Percentiles rank a stretch among this genome's conserved stretches.
Evolutionary conservation across 1,140 invertebrate species (phyloP).

Genomic region (Plutomurus gul): DNA sequence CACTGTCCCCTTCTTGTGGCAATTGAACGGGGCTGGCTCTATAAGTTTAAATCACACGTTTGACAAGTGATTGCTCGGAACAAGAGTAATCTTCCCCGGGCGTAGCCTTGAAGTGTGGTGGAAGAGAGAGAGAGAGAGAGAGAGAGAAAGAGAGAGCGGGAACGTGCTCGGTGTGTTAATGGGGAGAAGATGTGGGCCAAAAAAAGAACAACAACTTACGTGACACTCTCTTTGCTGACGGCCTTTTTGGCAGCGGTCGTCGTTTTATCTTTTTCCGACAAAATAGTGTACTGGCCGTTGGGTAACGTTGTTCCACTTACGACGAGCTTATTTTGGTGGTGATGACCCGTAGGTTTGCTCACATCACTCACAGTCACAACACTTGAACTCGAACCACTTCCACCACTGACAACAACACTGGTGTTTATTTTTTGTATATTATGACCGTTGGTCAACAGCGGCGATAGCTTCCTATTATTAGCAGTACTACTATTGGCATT

Average conservation of each 20-base stretch:
- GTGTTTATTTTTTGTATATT: background rate
- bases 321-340: conserved; percentile 12
- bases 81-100: too few species aligned
- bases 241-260: conserved; percentile 41
- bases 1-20: too few species aligned
- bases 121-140: too few species aligned
- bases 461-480: conserved; percentile 31
- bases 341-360: background rate
- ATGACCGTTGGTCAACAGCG: conserved; percentile 33
- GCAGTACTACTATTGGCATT: background rate
- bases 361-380: conserved; percentile 18
- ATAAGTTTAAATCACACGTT: too few species aligned
- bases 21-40: too few species aligned
- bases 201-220: conserved; percentile 33
- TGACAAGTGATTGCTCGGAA: too few species aligned
- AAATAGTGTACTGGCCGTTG: conserved; percentile 41
- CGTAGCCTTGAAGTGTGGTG: too few species aligned
- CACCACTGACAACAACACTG: conserved; percentile 14
- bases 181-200: background rate
- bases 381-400: background rate
- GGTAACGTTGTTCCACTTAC: conserved; percentile 37
- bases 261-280: background rate
- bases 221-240: conserved; percentile 45
- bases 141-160: too few species aligned
- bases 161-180: too few species aligned